Conservation (phyloP, 2,113 vertebrate genomes). For the Aphelocoma coerulescens region DNA sequence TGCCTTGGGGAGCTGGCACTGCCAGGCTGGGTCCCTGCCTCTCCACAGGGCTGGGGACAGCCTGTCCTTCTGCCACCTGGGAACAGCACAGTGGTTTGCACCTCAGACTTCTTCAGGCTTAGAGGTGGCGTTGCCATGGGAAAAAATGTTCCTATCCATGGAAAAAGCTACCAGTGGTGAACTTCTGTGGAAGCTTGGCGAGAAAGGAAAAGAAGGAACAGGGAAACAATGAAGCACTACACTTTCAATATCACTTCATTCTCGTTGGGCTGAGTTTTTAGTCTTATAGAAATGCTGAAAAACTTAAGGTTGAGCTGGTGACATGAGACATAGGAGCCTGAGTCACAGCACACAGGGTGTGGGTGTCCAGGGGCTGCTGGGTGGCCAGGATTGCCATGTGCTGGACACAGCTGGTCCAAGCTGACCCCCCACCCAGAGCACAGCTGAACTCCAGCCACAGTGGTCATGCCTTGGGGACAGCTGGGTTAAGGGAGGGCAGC, state of each 20-base stretch:
- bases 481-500: accelerated
- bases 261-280: neutral
- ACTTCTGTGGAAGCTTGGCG: neutral
- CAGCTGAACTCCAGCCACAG: neutral
- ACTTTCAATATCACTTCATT: accelerated
- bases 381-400: neutral
- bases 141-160: accelerated
- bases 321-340: neutral
- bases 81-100: accelerated
- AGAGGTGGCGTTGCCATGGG: neutral
- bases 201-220: neutral
- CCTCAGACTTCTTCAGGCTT: neutral
- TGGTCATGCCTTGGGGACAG: accelerated
- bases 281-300: accelerated
- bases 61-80: neutral
- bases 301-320: neutral
- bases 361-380: neutral
- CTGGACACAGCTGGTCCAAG: neutral
- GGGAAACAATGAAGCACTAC: neutral
- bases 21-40: neutral
- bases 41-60: neutral
- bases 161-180: neutral
- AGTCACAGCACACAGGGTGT: accelerated
- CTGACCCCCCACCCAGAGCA: neutral
- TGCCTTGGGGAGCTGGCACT: neutral